phyloP scores from a whole-genome alignment of 2,888 invertebrate genomes.

The Apodemia mormo region DNA sequence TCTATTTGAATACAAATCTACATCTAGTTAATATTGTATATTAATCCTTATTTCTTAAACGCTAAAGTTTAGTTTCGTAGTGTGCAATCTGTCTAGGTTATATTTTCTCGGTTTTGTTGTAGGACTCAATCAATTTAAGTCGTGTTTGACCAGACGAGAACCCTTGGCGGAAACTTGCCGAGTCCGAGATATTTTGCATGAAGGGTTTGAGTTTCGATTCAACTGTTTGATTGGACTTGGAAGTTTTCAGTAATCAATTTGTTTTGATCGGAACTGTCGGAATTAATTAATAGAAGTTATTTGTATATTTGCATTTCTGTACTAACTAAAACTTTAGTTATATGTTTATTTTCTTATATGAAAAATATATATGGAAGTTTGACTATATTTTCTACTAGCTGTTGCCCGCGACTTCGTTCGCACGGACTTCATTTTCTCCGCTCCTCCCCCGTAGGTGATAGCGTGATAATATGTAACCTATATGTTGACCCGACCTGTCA shows the following conservation, averaged over 20 bases:
- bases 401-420: too few relatives aligned
- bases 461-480: too few relatives aligned
- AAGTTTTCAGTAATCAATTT: slow-evolving; percentile 14
- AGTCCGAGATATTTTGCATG: slow-evolving; percentile 40
- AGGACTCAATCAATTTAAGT: slow-evolving; percentile 67
- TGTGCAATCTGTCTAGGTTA: background rate
- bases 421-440: too few relatives aligned
- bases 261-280: slow-evolving; percentile 8
- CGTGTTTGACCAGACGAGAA: slow-evolving; percentile 66
- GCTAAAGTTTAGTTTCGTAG: slow-evolving; percentile 42
- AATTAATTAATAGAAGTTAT: background rate
- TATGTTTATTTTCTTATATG: too few relatives aligned
- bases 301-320: background rate
- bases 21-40: background rate
- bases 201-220: slow-evolving; percentile 16
- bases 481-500: too few relatives aligned
- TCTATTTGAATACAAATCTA: slow-evolving; percentile 42
- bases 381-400: too few relatives aligned
- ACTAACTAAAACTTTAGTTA: too few relatives aligned
- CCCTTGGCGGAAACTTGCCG: slow-evolving; percentile 42
- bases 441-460: too few relatives aligned
- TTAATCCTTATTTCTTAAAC: slow-evolving; percentile 31
- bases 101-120: slow-evolving; percentile 27
- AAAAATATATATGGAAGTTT: too few relatives aligned
- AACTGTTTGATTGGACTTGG: slow-evolving; percentile 12